Evolutionary conservation across 2,797 vertebrate species (phyloP), one percentile per base, ranked within the genome.

Genomic region (Oophaga sylvatica): DNA sequence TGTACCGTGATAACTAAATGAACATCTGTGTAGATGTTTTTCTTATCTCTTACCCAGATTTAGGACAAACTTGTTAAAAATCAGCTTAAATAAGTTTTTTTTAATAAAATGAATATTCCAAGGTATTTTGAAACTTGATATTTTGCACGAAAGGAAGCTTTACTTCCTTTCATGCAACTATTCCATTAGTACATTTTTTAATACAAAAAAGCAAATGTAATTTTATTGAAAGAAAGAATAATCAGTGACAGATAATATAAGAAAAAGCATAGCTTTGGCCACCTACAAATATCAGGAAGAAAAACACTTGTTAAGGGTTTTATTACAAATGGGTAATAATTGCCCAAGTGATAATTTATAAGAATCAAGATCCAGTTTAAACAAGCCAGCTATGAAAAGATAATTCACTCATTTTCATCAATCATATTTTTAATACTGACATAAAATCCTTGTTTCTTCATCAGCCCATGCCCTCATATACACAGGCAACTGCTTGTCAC

Each of bases 21-120:
- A 87, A 78, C 81, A 83, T 87, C 86, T 87, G 86, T 83, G 62
- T 70, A 77, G 63, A 87, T 83, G 71, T 83, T 87, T 83, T 83
- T 67, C 62, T 70, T 63, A 87, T 83, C 73, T 31, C 71, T 31
- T 77, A 70, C 48, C 20, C 71, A 87, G 71, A 68, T 83, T 87
- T 87, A 12, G 1, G 71, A 68, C 60, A 83, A 59, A 62, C 80
- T 62, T 83, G 29, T 79, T 77, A 83, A 83, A 84, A 82, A 65
- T 65, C 68, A 78, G 26, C 59, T 59, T 35, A 78, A 60, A 59
- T 76, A 76, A 78, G 29, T 26, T 7, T 35, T 71, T 8, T 83
- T 65, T 31, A 63, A 26, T 45, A 73, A 77, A 87, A 87, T 83
- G 29, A 87, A 67, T 87, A 76, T 87, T 68, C 53, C 80, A 83